phyloP scores from a whole-genome alignment of 2,888 invertebrate genomes.

The Synergus laeviventris region DNA sequence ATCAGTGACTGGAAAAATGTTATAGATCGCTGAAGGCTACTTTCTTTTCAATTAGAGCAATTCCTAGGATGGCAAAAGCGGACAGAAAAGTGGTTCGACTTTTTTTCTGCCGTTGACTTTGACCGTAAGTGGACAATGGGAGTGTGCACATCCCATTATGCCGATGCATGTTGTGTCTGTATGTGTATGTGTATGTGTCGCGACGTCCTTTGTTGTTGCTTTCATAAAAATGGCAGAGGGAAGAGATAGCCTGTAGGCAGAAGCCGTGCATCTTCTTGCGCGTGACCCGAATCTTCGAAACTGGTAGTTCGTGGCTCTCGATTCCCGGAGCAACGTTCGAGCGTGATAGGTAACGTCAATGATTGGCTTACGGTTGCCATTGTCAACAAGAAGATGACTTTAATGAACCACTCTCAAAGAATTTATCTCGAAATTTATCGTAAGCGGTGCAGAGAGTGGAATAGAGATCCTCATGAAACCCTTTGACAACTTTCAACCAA shows the following conservation, averaged over 20 bases:
- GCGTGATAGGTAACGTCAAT: constrained; percentile 28
- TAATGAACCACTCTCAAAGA: constrained; percentile 31
- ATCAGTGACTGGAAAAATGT: not conserved
- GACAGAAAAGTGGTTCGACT: not conserved
- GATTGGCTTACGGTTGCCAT: constrained; percentile 27
- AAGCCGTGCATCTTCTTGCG: constrained; percentile 50
- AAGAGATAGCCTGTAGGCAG: constrained; percentile 46
- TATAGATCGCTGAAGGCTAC: not conserved
- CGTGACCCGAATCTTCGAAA: constrained; percentile 60
- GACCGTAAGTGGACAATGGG: constrained; percentile 61
- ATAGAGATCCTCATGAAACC: too few species aligned
- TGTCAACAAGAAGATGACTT: constrained; percentile 19
- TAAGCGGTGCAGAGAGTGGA: too few species aligned
- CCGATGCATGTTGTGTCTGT: constrained; percentile 42
- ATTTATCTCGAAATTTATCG: constrained; percentile 11
- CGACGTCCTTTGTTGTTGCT: constrained; percentile 50
- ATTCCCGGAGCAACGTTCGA: constrained; percentile 8
- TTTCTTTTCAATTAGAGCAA: constrained; percentile 6
- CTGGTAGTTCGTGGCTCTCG: constrained; percentile 35
- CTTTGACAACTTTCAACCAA: too few species aligned
- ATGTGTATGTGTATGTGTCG: constrained; percentile 41
- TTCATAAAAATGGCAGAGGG: constrained; percentile 41
- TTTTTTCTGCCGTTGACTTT: constrained; percentile 44
- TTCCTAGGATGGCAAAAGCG: not conserved
- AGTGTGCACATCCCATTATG: constrained; percentile 56